Evolutionary conservation across 30 jellyfish, hydroid and myxozoan genomes (phyloP), one percentile per base, ranked within the genome.

Genomic region (Turritopsis dohrnii): DNA sequence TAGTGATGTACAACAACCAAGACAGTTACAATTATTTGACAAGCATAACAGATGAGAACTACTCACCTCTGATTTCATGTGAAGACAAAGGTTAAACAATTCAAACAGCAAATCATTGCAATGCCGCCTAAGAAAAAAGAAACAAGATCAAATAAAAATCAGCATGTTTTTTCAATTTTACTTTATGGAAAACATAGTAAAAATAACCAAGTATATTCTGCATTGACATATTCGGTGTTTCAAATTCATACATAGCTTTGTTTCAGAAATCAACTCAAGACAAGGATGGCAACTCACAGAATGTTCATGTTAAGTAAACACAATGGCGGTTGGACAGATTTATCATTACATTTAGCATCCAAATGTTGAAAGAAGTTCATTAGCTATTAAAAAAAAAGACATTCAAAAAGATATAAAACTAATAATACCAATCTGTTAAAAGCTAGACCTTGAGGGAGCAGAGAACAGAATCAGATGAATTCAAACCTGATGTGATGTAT

Each of bases 401-500:
- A n/a, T n/a, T n/a, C n/a, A n/a, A n/a, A n/a, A n/a, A n/a, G n/a
- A n/a, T n/a, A n/a, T n/a, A n/a, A n/a, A n/a, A n/a, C n/a, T n/a
- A n/a, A n/a, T n/a, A n/a, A n/a, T n/a, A n/a, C n/a, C n/a, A n/a
- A n/a, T n/a, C n/a, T n/a, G n/a, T n/a, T n/a, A n/a, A n/a, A n/a
- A n/a, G n/a, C n/a, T n/a, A n/a, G n/a, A n/a, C n/a, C n/a, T n/a
- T n/a, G n/a, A n/a, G n/a, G n/a, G n/a, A n/a, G 60, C 60, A 41
- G 60, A 41, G 60, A 41, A 13, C 13, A 41, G 60, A 41, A 3
- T 41, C 13, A 41, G 60, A 41, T 41, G 60, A 13, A 41, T 41
- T 41, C 5, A 41, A 41, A 80, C 87, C 87, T 80, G 80, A 41
- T 19, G 52, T 16, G 76, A 80, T 52, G 87, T 52, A 25, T 26